A percentile compares a stretch with the other conserved stretches of the same genome.
Conservation (phyloP, 2,113 vertebrate species). For the Thunnus thynnus region DNA sequence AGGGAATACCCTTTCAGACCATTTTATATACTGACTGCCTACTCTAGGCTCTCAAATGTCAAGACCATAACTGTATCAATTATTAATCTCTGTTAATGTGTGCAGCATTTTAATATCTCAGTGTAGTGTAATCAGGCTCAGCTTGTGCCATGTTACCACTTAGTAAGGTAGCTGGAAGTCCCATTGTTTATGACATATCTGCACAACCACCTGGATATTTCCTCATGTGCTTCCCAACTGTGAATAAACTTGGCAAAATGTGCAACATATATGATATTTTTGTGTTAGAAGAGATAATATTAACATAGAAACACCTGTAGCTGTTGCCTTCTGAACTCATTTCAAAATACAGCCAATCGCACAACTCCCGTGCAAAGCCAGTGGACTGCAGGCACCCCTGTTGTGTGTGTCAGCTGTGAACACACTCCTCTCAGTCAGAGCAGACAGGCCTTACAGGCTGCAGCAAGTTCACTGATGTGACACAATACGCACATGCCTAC, state of each 20-base stretch:
- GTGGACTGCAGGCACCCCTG: neutral
- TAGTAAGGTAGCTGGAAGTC: neutral
- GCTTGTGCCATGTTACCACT: neutral
- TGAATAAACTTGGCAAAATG: neutral
- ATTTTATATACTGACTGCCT: conserved; percentile 13
- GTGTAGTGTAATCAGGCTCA: neutral
- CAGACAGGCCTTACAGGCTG: conserved; percentile 25
- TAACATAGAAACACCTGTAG: neutral
- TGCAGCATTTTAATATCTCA: conserved; percentile 17
- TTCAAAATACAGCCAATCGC: neutral
- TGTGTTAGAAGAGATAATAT: neutral
- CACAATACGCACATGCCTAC: conserved; percentile 24
- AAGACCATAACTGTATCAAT: conserved; percentile 20
- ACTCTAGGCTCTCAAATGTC: conserved; percentile 21
- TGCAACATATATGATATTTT: neutral
- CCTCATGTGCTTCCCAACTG: neutral
- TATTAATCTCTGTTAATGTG: conserved; percentile 38
- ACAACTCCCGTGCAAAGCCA: conserved; percentile 4
- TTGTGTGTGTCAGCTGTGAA: conserved; percentile 24
- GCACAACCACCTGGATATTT: neutral
- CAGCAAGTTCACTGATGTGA: conserved; percentile 34
- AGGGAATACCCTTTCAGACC: neutral
- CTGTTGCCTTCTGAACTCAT: conserved; percentile 1
- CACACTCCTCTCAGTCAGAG: conserved; percentile 4
- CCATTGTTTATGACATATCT: neutral